Conservation (phyloP, 1,140 invertebrate species). For the Drosophila sproati region DNA sequence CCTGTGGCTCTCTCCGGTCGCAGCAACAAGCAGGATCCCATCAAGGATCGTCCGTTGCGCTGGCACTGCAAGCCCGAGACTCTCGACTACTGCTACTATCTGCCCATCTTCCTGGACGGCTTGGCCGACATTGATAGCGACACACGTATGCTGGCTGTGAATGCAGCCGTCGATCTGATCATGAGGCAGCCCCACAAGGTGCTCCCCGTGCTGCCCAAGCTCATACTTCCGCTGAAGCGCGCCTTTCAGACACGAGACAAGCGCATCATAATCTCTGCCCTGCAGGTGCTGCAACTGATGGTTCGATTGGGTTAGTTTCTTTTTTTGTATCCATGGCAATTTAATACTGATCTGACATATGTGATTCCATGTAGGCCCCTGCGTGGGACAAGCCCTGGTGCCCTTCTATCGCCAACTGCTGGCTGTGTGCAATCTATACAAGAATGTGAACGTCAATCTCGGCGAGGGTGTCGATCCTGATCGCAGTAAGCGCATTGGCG, state of each 20-base stretch:
- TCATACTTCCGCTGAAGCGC: conserved; percentile 97
- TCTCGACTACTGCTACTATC: conserved; percentile 96
- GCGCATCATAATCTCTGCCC: conserved; percentile 90
- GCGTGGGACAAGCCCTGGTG: conserved; percentile 92
- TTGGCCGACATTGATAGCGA: conserved; percentile 70
- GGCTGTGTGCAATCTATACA: conserved; percentile 95
- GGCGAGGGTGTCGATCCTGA: conserved; percentile 92
- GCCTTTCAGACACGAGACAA: conserved; percentile 92
- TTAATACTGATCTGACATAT: not conserved
- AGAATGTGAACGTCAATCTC: conserved; percentile 92
- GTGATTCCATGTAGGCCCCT: conserved; percentile 58
- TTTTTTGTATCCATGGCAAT: not conserved
- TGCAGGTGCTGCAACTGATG: conserved; percentile 91
- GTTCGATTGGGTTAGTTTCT: conserved; percentile 89
- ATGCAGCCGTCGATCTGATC: conserved; percentile 84
- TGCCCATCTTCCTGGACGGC: conserved; percentile 97
- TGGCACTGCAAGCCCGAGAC: conserved; percentile 86
- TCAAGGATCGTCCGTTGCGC: conserved; percentile 64
- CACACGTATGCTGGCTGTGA: conserved; percentile 63
- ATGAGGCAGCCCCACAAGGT: conserved; percentile 94
- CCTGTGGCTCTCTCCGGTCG: conserved; percentile 61
- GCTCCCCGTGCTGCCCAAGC: conserved; percentile 94
- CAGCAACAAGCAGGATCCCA: conserved; percentile 66
- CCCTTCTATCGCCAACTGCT: conserved; percentile 97
- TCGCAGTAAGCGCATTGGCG: conserved; percentile 93